Evolutionary conservation across 1,140 invertebrate species (phyloP).

Genomic region (Drosophila fuyamai): DNA sequence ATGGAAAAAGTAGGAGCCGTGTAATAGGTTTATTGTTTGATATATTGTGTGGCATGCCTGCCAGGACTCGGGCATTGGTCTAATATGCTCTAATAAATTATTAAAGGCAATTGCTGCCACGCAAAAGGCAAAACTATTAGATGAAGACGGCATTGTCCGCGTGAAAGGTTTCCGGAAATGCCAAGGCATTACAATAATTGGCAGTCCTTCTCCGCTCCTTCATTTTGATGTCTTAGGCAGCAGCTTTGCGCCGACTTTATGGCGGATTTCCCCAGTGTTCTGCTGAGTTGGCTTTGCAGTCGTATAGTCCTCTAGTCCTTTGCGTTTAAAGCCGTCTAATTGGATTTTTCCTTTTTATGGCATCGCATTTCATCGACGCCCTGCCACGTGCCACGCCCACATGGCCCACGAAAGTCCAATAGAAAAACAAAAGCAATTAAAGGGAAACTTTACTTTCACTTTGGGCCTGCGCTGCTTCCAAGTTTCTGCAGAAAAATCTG

Average conservation of each 20-base stretch:
- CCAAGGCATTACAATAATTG: constrained; percentile 66
- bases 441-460: constrained; percentile 52
- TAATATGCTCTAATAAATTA: constrained; percentile 71
- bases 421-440: constrained; percentile 73
- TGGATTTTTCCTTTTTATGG: constrained; percentile 54
- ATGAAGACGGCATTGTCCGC: constrained; percentile 1
- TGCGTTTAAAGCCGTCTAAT: constrained; percentile 52
- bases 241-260: constrained; percentile 9
- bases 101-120: constrained; percentile 56
- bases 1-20: constrained; percentile 24
- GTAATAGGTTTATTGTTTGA: constrained; percentile 78
- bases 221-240: constrained; percentile 36
- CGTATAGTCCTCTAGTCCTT: not conserved
- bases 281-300: constrained; percentile 37
- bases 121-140: constrained; percentile 43
- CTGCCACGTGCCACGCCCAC: constrained; percentile 42
- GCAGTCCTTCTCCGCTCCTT: constrained; percentile 12
- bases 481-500: constrained; percentile 51
- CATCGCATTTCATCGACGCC: constrained; percentile 50
- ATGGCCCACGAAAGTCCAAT: constrained; percentile 18
- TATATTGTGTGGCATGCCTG: constrained; percentile 54
- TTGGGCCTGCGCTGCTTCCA: not conserved
- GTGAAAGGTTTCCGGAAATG: constrained; percentile 16
- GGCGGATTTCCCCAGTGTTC: constrained; percentile 17
- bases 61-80: constrained; percentile 1